Base-by-base conservation (phyloP, 2,113 vertebrate species). In the Mesitornis unicolor region DNA sequence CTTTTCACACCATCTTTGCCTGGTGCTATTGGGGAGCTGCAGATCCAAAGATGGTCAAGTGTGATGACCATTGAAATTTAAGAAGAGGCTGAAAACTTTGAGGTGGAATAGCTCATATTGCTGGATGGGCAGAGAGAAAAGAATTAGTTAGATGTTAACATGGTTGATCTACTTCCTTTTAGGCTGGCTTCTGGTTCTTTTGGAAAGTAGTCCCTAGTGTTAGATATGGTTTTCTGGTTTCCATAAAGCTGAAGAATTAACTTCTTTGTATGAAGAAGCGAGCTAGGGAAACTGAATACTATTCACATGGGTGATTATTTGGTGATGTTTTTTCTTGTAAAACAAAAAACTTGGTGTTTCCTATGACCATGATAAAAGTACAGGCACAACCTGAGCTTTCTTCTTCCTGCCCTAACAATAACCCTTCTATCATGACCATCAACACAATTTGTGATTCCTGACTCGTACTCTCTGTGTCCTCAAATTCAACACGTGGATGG, bases 391-490 rank as follows among this genome's bases (percentile, higher is more conserved):
- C 25, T 47, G 48, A 60, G 7, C 13, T 86, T 70, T 29, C 25
- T 83, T 69, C 40, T 45, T 50, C 14, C 26, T 83, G 15, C 33
- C 67, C 21, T 47, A 36, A 18, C 21, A 65, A 83, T n/a, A 29
- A 6, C 31, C 12, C 43, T 11, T 51, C 13, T 70, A 31, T 53
- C 9, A 1, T 17, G 53, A 54, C 22, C 19, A 29, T 29, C 9
- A n/a, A 5, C 22, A 31, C 17, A 56, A 78, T 47, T 53, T 79
- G 48, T 38, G 59, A 70, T 48, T 85, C 35, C 54, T 38, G 13
- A 17, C 56, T 65, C 1, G 0, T 76, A 3, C 6, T 45, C 36
- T 24, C 25, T 1, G 2, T 40, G 71, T 29, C 68, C 65, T 56
- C 47, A 16, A 38, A 31, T 31, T 56, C 59, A n/a, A 71, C 29